phyloP scores from a whole-genome alignment of 2,888 invertebrate species.

The Pyrgus malvae region DNA sequence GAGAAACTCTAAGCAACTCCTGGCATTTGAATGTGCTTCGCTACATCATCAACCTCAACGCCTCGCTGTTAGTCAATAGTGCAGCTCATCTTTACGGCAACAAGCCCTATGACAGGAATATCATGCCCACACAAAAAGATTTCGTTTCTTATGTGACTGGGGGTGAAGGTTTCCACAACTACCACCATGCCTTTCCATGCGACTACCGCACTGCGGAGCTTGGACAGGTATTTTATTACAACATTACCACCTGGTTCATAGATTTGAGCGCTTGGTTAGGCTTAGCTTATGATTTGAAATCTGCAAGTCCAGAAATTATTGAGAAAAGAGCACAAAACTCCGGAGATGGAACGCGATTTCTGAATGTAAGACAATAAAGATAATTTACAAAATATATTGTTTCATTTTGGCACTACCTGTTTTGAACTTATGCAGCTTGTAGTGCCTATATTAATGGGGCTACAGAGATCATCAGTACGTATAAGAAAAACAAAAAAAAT shows the following conservation, averaged over 20 bases:
- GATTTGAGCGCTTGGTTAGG: conserved; percentile 47
- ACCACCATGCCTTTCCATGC: conserved; percentile 55
- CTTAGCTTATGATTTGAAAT: conserved; percentile 49
- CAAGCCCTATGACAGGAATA: conserved; percentile 65
- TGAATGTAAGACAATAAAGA: too few relatives aligned
- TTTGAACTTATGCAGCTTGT: too few relatives aligned
- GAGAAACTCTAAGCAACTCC: conserved; percentile 69
- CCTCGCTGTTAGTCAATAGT: conserved; percentile 85
- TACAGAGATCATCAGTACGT: too few relatives aligned
- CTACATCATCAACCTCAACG: conserved; percentile 80
- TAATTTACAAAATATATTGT: too few relatives aligned
- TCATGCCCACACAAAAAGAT: conserved; percentile 45
- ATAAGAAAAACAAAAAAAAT: too few relatives aligned
- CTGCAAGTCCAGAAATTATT: conserved; percentile 15
- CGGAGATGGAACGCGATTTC: not conserved
- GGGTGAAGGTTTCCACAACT: conserved; percentile 60
- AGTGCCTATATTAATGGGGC: too few relatives aligned
- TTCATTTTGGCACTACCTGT: too few relatives aligned
- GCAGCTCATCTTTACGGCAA: conserved; percentile 80
- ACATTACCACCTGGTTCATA: conserved; percentile 43
- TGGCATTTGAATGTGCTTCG: conserved; percentile 74
- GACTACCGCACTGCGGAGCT: conserved; percentile 56
- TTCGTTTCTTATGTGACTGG: conserved; percentile 38
- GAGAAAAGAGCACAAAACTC: not conserved
- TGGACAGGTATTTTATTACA: conserved; percentile 34